Evolutionary conservation across 2,888 invertebrate genomes (phyloP).

Genomic region (Stegana nigrithorax): DNA sequence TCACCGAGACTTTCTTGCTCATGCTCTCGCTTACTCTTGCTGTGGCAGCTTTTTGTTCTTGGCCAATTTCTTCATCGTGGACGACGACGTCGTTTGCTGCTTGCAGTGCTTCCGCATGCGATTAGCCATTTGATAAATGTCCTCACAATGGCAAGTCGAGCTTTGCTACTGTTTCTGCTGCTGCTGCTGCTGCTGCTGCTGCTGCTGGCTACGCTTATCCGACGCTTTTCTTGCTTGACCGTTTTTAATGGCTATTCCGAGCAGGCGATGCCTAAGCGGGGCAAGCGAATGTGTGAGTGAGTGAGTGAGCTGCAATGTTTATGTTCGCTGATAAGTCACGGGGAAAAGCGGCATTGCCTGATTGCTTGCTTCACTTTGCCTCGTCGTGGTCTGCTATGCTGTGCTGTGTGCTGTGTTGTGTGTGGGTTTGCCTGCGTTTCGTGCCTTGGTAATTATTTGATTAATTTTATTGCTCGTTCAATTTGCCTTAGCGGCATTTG

Average conservation of each 20-base stretch:
- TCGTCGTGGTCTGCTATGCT: background rate
- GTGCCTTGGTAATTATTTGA: slow-evolving; percentile 52
- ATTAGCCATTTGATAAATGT: slow-evolving; percentile 60
- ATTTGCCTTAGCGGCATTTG: slow-evolving; percentile 14
- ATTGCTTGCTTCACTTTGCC: background rate
- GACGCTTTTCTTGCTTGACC: slow-evolving; percentile 38
- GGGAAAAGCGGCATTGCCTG: slow-evolving; percentile 12
- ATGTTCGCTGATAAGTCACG: slow-evolving; percentile 49
- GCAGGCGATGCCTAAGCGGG: too few species aligned
- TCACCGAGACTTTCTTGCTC: background rate
- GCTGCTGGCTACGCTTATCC: background rate
- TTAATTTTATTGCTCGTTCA: slow-evolving; percentile 53
- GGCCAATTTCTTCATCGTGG: background rate
- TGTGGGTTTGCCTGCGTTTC: slow-evolving; percentile 15
- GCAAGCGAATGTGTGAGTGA: background rate
- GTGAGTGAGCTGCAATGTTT: slow-evolving; percentile 31
- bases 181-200: slow-evolving; percentile 4
- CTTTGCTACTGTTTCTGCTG: slow-evolving; percentile 30
- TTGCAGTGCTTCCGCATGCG: slow-evolving; percentile 61
- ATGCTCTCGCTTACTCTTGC: background rate
- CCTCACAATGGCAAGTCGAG: slow-evolving; percentile 31
- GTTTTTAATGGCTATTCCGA: slow-evolving; percentile 48
- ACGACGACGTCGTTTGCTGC: too few species aligned
- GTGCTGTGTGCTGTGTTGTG: background rate
- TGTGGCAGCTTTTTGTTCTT: background rate